Conservation (phyloP, 2,113 vertebrate genomes). For the Stictonetta naevosa region DNA sequence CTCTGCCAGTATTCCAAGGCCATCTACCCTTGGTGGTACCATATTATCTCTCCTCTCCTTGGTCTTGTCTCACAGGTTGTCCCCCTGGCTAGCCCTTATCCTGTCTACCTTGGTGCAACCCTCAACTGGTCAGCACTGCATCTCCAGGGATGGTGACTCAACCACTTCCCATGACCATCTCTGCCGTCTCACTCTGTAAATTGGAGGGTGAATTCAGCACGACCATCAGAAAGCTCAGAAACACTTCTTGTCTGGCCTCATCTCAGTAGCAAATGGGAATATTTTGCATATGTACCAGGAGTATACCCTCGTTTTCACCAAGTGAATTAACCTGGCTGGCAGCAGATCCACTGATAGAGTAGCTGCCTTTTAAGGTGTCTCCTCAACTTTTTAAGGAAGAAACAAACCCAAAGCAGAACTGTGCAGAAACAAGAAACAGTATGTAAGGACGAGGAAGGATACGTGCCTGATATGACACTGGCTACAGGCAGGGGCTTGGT, state of each 20-base stretch:
- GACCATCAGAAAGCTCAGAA: not conserved
- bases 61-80: not conserved
- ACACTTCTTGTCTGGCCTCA: not conserved
- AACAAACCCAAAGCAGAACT: not conserved
- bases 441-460: not conserved
- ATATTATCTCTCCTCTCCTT: not conserved
- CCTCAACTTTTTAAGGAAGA: not conserved
- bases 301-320: not conserved
- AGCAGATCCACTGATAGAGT: not conserved
- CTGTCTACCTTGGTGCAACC: too few species aligned
- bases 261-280: not conserved
- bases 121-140: too few species aligned
- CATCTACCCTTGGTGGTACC: not conserved
- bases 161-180: not conserved
- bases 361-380: not conserved
- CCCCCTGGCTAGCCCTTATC: too few species aligned
- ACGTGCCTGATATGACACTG: not conserved
- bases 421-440: not conserved
- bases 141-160: too few species aligned
- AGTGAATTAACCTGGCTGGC: not conserved
- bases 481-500: not conserved
- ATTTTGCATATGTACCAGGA: not conserved
- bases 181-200: not conserved
- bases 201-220: rapidly evolving
- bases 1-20: not conserved